A percentile compares a stretch with the other conserved stretches of the same genome.
phyloP scores from a whole-genome alignment of 2,113 vertebrate genomes.

The Vireo altiloquus region DNA sequence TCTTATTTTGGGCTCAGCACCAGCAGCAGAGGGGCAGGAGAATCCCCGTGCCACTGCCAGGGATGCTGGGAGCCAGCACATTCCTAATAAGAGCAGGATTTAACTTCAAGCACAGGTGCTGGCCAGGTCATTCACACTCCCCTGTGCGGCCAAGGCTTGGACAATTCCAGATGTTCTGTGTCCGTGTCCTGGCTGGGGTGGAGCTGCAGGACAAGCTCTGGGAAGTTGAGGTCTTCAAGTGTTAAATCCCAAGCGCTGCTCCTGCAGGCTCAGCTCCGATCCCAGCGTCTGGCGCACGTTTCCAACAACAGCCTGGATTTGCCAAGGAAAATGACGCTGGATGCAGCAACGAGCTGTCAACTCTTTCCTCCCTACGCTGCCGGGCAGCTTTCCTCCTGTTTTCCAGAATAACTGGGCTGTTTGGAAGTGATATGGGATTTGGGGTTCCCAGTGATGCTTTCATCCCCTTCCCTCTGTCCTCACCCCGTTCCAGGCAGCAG shows the following conservation, averaged over 20 bases:
- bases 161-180: neutral
- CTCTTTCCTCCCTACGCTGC: neutral
- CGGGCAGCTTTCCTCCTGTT: neutral
- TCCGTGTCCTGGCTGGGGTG: neutral
- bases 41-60: neutral
- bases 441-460: neutral
- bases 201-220: neutral
- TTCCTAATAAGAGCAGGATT: neutral
- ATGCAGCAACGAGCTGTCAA: slow-evolving; percentile 4
- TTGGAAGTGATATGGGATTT: fast-evolving
- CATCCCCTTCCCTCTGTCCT: neutral
- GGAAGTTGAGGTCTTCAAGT: slow-evolving; percentile 1
- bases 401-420: fast-evolving
- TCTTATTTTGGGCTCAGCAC: neutral
- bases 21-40: neutral
- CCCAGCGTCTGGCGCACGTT: neutral
- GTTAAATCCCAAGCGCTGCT: slow-evolving; percentile 15
- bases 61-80: neutral
- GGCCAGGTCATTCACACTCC: neutral
- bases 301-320: neutral
- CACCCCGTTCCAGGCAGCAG: fast-evolving
- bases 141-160: neutral
- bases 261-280: neutral
- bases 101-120: neutral
- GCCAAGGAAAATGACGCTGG: slow-evolving; percentile 13